phyloP scores from a whole-genome alignment of 2,888 invertebrate species.

The Miltochrista miniata region DNA sequence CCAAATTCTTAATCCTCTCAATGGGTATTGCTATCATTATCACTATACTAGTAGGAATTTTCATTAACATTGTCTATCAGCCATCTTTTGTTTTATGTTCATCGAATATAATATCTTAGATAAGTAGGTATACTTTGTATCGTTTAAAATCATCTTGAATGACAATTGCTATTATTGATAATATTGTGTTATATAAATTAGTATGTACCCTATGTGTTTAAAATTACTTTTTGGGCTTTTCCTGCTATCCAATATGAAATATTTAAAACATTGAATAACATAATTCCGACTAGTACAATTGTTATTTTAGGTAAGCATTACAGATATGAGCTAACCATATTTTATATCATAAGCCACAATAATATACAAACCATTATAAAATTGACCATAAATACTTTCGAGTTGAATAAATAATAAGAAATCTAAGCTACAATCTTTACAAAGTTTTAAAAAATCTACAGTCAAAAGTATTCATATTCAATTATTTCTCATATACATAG shows the following conservation, averaged over 20 bases:
- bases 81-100: too few species aligned
- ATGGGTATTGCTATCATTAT: slow-evolving; percentile 37
- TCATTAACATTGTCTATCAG: neutral
- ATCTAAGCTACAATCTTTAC: slow-evolving; percentile 11
- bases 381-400: slow-evolving; percentile 32
- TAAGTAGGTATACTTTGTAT: too few species aligned
- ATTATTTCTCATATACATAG: slow-evolving; percentile 5
- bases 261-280: neutral
- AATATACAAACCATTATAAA: slow-evolving; percentile 30
- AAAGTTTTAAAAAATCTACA: slow-evolving; percentile 18
- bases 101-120: too few species aligned
- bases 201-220: too few species aligned
- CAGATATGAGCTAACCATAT: slow-evolving; percentile 22
- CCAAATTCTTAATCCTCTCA: slow-evolving; percentile 34
- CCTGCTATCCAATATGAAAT: too few species aligned
- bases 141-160: too few species aligned
- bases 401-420: slow-evolving; percentile 23
- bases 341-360: slow-evolving; percentile 18
- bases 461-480: slow-evolving; percentile 31
- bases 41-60: slow-evolving; percentile 20
- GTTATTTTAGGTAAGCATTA: slow-evolving; percentile 24
- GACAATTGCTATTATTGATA: too few species aligned
- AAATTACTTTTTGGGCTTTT: too few species aligned
- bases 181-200: too few species aligned
- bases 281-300: slow-evolving; percentile 18